phyloP scores from a whole-genome alignment of 2,113 vertebrate genomes.

The Nothobranchius furzeri region DNA sequence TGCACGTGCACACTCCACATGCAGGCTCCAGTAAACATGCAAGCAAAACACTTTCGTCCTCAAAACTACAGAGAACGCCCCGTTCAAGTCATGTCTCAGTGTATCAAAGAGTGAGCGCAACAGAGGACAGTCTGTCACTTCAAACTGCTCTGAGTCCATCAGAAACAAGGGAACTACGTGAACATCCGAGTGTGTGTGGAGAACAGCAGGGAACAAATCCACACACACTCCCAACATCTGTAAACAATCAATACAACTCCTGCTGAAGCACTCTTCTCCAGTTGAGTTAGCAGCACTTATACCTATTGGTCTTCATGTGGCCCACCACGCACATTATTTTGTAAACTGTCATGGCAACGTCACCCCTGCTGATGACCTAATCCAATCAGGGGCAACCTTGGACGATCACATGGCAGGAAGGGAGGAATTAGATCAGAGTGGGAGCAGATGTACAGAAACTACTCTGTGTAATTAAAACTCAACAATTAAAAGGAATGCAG shows the following conservation, averaged over 20 bases:
- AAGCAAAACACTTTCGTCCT: constrained; percentile 10
- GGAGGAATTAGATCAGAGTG: constrained; percentile 73
- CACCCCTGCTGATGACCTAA: constrained; percentile 83
- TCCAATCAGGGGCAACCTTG: constrained; percentile 79
- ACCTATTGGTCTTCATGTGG: constrained; percentile 48
- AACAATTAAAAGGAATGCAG: constrained; percentile 68
- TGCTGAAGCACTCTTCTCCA: neutral
- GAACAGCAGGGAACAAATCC: neutral
- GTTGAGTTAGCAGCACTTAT: neutral
- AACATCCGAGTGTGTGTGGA: constrained; percentile 7
- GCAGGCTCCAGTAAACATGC: constrained; percentile 48
- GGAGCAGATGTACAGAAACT: constrained; percentile 77
- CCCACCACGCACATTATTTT: constrained; percentile 57
- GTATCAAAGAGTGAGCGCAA: constrained; percentile 26
- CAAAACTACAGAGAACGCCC: constrained; percentile 9
- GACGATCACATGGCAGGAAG: constrained; percentile 80
- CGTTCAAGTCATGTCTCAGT: constrained; percentile 3
- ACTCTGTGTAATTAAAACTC: constrained; percentile 72
- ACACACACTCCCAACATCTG: neutral
- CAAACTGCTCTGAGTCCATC: constrained; percentile 49
- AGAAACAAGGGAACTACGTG: constrained; percentile 21
- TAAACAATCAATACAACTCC: constrained; percentile 11
- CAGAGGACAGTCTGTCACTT: constrained; percentile 43
- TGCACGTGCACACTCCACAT: constrained; percentile 43
- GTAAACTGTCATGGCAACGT: constrained; percentile 82